phyloP scores from a whole-genome alignment of 2,797 vertebrate species.

The Catostomus latipinnis region DNA sequence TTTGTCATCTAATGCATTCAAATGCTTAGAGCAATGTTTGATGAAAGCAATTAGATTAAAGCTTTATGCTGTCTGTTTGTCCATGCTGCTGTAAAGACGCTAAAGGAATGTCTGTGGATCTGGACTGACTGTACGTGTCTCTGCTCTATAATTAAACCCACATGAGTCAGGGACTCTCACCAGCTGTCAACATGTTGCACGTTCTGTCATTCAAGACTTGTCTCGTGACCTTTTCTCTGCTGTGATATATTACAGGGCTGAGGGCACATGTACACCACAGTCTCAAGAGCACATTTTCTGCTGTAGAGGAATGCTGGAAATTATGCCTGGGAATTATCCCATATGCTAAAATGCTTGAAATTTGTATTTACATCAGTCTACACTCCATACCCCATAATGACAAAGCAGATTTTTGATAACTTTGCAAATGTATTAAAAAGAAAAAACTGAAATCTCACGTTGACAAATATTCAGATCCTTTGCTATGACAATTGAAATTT shows the following conservation, averaged over 20 bases:
- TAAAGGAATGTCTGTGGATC: neutral
- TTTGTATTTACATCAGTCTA: too few relatives aligned
- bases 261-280: neutral
- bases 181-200: slow-evolving; percentile 43
- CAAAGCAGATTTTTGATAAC: too few relatives aligned
- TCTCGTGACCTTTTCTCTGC: slow-evolving; percentile 31
- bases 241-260: neutral
- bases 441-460: too few relatives aligned
- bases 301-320: neutral
- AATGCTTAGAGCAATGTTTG: too few relatives aligned
- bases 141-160: slow-evolving; percentile 49
- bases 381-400: too few relatives aligned
- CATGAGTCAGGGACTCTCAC: slow-evolving; percentile 9
- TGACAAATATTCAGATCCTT: too few relatives aligned
- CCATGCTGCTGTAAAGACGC: too few relatives aligned
- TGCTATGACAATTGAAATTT: too few relatives aligned
- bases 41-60: neutral
- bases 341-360: too few relatives aligned
- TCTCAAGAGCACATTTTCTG: slow-evolving; percentile 5
- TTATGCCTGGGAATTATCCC: neutral
- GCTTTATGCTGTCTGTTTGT: neutral
- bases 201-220: slow-evolving; percentile 19
- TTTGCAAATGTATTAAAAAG: too few relatives aligned
- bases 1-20: too few relatives aligned
- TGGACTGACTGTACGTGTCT: slow-evolving; percentile 5